Evolutionary conservation across 1,140 invertebrate species (phyloP).

Genomic region (Penaeus indicus): DNA sequence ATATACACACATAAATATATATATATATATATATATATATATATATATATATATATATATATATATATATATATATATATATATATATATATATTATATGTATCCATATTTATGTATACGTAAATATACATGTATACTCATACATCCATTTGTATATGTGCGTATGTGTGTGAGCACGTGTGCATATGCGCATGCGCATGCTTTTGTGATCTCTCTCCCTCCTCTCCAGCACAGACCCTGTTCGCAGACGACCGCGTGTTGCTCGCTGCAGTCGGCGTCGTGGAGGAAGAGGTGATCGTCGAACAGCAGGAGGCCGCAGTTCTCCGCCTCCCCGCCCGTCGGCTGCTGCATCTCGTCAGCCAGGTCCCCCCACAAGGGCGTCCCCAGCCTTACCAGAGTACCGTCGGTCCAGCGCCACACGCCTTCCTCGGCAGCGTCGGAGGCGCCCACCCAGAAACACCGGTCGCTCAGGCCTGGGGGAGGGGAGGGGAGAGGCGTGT

Average conservation of each 20-base stretch:
- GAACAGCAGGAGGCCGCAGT: not conserved
- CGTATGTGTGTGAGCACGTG: too few species aligned
- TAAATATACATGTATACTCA: not conserved
- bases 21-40: too few species aligned
- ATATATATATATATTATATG: too few species aligned
- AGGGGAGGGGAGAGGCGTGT: too few species aligned
- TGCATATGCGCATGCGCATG: not conserved
- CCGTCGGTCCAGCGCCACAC: not conserved
- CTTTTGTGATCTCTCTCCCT: not conserved
- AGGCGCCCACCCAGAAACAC: not conserved
- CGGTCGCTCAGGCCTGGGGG: not conserved
- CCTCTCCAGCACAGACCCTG: too few species aligned
- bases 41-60: too few species aligned
- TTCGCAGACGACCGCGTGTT: not conserved
- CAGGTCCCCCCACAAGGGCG: constrained; percentile 8
- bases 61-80: too few species aligned
- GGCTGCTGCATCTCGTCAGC: not conserved
- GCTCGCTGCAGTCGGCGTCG: not conserved
- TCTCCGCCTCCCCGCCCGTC: not conserved
- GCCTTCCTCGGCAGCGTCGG: not conserved
- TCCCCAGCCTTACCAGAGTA: not conserved
- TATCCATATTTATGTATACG: too few species aligned
- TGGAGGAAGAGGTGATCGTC: not conserved
- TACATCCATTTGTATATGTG: not conserved
- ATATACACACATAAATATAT: too few species aligned